These are phyloP conservation scores for Fratercula arctica DNA, from an alignment of 2,797 vertebrate genomes.

Conservation along the genomic window DNA sequence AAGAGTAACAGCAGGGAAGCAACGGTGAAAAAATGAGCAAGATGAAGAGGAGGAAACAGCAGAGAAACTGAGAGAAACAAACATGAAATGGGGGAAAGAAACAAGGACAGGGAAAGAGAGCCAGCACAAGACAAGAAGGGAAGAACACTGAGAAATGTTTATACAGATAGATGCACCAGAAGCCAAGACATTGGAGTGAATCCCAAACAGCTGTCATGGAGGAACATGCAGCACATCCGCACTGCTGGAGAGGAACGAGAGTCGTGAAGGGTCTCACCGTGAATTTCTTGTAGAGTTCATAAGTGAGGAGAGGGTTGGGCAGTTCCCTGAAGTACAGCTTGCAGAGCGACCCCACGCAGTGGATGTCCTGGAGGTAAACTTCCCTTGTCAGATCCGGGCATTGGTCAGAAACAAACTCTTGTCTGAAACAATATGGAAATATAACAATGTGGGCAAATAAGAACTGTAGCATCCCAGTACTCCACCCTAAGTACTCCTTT, in stretches of 20 bases:
- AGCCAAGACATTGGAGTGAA: not conserved
- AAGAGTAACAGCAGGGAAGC: not conserved
- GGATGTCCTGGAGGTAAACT: constrained; percentile 99
- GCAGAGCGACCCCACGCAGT: constrained; percentile 97
- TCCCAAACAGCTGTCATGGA: not conserved
- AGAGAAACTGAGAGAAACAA: constrained; percentile 25
- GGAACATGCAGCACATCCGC: not conserved
- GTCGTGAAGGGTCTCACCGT: constrained; percentile 75
- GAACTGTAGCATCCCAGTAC: not conserved
- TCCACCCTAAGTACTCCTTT: not conserved
- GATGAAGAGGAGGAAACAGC: not conserved
- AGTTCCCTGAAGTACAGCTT: constrained; percentile 98
- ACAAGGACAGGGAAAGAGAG: not conserved
- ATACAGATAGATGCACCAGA: not conserved
- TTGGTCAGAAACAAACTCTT: constrained; percentile 95
- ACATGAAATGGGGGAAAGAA: not conserved
- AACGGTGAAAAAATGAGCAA: not conserved
- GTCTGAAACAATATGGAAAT: constrained; percentile 82
- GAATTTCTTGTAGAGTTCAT: constrained; percentile 88
- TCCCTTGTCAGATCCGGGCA: constrained; percentile 95
- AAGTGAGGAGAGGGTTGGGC: constrained; percentile 96
- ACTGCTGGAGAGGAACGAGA: not conserved
- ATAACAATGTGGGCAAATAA: constrained; percentile 1
- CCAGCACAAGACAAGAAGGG: not conserved
- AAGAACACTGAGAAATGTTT: constrained; percentile 11